Evolutionary conservation across 2,888 invertebrate genomes (phyloP).

Genomic region (Oegoconia quadripuncta): DNA sequence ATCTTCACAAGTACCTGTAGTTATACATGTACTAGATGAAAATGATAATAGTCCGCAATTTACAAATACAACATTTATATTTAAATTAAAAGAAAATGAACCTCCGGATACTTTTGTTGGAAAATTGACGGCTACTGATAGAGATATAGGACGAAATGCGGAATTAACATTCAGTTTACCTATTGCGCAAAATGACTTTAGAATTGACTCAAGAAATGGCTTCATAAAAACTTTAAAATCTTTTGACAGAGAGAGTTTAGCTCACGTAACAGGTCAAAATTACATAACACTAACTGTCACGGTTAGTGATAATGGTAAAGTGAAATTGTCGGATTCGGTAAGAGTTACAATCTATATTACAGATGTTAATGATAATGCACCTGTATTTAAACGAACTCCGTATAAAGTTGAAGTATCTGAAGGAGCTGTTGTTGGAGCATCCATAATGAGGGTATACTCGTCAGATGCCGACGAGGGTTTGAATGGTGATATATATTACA

Average conservation of each 20-base stretch:
- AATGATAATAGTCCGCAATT: slow-evolving; percentile 98
- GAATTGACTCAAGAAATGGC: slow-evolving; percentile 93
- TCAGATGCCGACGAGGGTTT: slow-evolving; percentile 92
- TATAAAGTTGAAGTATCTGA: slow-evolving; percentile 95
- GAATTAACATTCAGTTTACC: slow-evolving; percentile 91
- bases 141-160: slow-evolving; percentile 94
- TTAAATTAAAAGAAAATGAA: slow-evolving; percentile 93
- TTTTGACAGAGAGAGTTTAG: slow-evolving; percentile 93
- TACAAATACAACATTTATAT: slow-evolving; percentile 92
- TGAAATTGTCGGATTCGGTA: slow-evolving; percentile 89
- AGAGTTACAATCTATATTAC: slow-evolving; percentile 92
- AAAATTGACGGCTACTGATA: slow-evolving; percentile 92
- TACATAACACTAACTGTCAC: slow-evolving; percentile 91
- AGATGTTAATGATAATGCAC: slow-evolving; percentile 95
- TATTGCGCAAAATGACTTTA: slow-evolving; percentile 88
- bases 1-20: slow-evolving; percentile 92
- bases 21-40: slow-evolving; percentile 96
- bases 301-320: slow-evolving; percentile 90
- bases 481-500: slow-evolving; percentile 93
- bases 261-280: slow-evolving; percentile 87
- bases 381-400: slow-evolving; percentile 89
- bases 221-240: slow-evolving; percentile 91
- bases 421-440: slow-evolving; percentile 88
- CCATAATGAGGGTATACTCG: slow-evolving; percentile 91
- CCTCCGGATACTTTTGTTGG: slow-evolving; percentile 95